A percentile compares a stretch with the other conserved stretches of the same genome.
phyloP scores from a whole-genome alignment of 2,888 invertebrate species.

The Teinopalpus imperialis region DNA sequence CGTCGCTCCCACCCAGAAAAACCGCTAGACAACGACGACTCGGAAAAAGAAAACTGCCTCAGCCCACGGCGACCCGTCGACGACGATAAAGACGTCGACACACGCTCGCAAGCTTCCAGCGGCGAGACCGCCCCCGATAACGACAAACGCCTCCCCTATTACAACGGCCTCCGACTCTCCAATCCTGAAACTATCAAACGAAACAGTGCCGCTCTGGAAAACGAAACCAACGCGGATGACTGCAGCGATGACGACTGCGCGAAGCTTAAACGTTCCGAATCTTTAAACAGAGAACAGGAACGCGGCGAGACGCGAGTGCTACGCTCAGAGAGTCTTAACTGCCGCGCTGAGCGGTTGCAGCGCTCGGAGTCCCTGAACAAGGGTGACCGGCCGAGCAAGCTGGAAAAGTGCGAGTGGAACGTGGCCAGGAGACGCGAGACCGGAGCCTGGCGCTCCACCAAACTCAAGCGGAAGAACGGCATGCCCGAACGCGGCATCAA shows the following conservation, averaged over 20 bases:
- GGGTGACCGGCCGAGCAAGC: slow-evolving; percentile 77
- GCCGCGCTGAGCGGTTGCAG: slow-evolving; percentile 60
- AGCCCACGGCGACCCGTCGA: slow-evolving; percentile 82
- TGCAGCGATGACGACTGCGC: slow-evolving; percentile 44
- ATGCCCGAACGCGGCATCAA: slow-evolving; percentile 92
- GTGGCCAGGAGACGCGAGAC: slow-evolving; percentile 84
- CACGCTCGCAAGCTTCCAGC: slow-evolving; percentile 82
- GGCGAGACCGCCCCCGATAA: slow-evolving; percentile 63
- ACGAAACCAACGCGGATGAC: slow-evolving; percentile 34
- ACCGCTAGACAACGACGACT: slow-evolving; percentile 55
- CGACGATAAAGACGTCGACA: slow-evolving; percentile 90
- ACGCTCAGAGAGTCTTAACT: slow-evolving; percentile 84
- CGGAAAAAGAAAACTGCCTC: slow-evolving; percentile 66
- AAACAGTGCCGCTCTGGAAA: slow-evolving; percentile 46
- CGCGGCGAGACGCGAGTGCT: slow-evolving; percentile 80
- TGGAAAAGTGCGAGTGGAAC: slow-evolving; percentile 87
- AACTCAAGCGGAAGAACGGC: slow-evolving; percentile 88
- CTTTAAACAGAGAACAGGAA: slow-evolving; percentile 81
- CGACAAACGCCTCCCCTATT: slow-evolving; percentile 49
- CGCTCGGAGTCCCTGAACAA: slow-evolving; percentile 53
- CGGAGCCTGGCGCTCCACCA: slow-evolving; percentile 79
- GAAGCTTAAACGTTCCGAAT: slow-evolving; percentile 82
- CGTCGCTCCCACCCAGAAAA: slow-evolving; percentile 27
- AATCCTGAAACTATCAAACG: slow-evolving; percentile 48
- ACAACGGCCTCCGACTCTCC: slow-evolving; percentile 30